Evolutionary conservation across 2,797 vertebrate species (phyloP).

Genomic region (Mormyrus proboscirostris): DNA sequence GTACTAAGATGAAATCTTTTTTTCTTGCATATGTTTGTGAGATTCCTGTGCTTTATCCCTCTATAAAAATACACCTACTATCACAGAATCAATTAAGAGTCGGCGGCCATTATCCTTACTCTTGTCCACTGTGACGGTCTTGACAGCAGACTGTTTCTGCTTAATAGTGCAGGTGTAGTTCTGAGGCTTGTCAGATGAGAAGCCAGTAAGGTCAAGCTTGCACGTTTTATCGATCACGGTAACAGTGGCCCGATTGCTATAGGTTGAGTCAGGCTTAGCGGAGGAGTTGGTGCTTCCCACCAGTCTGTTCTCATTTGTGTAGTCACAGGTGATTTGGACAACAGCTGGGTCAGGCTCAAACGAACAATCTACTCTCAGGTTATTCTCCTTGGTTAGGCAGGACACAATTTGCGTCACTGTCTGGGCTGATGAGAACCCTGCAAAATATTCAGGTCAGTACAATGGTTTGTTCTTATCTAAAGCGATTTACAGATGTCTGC

Average conservation of each 20-base stretch:
- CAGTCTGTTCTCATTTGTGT: not conserved
- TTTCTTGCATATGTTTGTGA: not conserved
- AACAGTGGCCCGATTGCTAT: not conserved
- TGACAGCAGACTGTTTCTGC: not conserved
- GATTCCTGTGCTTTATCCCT: not conserved
- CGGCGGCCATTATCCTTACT: not conserved
- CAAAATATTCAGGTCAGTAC: not conserved
- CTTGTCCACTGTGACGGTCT: not conserved
- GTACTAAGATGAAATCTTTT: not conserved
- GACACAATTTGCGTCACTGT: not conserved
- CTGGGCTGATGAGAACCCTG: not conserved
- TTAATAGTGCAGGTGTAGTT: not conserved
- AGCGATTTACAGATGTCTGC: not conserved
- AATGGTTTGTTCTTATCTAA: not conserved
- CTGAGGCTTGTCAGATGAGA: not conserved
- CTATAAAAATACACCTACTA: not conserved
- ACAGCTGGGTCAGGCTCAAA: not conserved
- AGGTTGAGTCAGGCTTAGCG: not conserved
- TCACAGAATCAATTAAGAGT: not conserved
- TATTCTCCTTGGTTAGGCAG: not conserved
- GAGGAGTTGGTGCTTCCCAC: not conserved
- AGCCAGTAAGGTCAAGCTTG: not conserved
- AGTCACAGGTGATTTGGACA: not conserved
- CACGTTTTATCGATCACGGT: not conserved
- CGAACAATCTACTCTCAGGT: not conserved